Evolutionary conservation across 2,797 vertebrate genomes (phyloP), one percentile per base, ranked within the genome.

Genomic region (Sardinella longiceps): DNA sequence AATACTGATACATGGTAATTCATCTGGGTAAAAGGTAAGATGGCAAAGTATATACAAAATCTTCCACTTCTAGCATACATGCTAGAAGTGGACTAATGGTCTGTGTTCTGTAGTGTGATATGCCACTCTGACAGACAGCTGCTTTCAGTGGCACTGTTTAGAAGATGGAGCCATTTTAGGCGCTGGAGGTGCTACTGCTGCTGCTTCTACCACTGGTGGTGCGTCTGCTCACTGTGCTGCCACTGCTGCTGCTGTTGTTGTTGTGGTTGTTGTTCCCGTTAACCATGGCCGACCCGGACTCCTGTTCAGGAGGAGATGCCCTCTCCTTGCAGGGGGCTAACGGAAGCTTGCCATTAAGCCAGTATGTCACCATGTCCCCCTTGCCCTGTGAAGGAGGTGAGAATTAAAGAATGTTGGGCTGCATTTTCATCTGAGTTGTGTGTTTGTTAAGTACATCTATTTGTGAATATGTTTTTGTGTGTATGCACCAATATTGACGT

Each of bases 291-390:
- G 60, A 28, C 10, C 60, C 25, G 10, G 5, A 30, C 9, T 39
- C 66, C 33, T 39, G 66, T 30, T 37, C 66, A 5, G 33, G 33
- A 30, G 30, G 12, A 5, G 66, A 28, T 0, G 45, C 85, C 23
- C 0, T 1, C 7, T 91, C 91, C 85, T 92, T 94, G 81, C 84
- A 83, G n/a, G 51, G 83, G 83, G 84, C 82, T 74, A 84, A 50
- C 1, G 81, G 81, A 87, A 94, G 94, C 87, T 96, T 97, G n/a
- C 94, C 95, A 89, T 96, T 94, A 86, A 97, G 88, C 95, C 96
- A 97, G 86, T 96, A 96, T 0, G 96, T 97, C 82, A 96, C 93
- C 96, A 97, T 97, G 89, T 97, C 94, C 3, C 96, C 95, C 92
- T 97, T 97, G 0, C 96, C 96, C 96, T 96, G 89, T 82, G 80